Base-by-base conservation (phyloP, 2,113 vertebrate genomes). In the Pionites leucogaster region DNA sequence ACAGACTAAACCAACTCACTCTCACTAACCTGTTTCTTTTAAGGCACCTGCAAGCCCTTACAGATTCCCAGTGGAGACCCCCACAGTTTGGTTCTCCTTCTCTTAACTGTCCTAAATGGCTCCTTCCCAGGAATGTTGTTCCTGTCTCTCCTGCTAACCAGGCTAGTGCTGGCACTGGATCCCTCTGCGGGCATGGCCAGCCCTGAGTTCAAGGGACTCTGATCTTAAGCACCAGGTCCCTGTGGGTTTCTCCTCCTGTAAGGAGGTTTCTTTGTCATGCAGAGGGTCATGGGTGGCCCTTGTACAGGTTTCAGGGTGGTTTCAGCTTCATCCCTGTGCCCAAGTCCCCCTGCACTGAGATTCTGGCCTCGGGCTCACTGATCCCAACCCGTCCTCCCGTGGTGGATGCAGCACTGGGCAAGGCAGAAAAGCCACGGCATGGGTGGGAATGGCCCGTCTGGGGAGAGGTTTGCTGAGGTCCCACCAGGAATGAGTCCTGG, bases 381-480 rank as follows among this genome's bases (percentile, higher is more conserved):
- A 23, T 57, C 20, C 20, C 3, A 6, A 47, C 62, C 28, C 11
- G 0, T 18, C 27, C 23, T 64, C 35, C 35, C 0, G 0, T 0
- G 1, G 70, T 3, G 2, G 28, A 23, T 0, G 1, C 79, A 88
- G 33, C 68, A 12, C 59, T 4, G 14, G 29, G 75, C 42, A 24
- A 4, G 0, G 46, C 60, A 42, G 57, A 59, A 53, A 18, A 46
- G 82, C 28, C 57, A 53, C 2, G 0, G 3, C 0, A 6, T 0
- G 9, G 15, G 17, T 27, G 19, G 49, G 41, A 57, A 67, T 6
- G 37, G 53, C 27, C 63, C 10, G 15, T 6, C 39, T 33, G 64
- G 20, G 0, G 37, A 59, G 52, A 68, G 18, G 25, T 59, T 39
- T 67, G 50, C 67, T 41, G 72, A 63, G 37, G 71, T 79, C 71